Evolutionary conservation across 2,888 invertebrate genomes (phyloP).

Genomic region (Xylota sylvarum): DNA sequence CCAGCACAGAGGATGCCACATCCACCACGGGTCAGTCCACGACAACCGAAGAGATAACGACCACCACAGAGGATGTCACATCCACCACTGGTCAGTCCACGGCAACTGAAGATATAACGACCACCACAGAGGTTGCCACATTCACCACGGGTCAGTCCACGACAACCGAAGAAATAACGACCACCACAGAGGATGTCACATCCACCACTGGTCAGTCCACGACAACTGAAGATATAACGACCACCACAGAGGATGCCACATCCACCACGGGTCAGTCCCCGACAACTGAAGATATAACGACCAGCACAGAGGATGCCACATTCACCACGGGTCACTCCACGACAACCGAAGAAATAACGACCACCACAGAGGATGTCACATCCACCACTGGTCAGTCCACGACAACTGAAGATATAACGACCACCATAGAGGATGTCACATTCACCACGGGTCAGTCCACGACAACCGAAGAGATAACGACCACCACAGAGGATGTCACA

Average conservation of each 20-base stretch:
- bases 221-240: neutral
- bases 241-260: neutral
- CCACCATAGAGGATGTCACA: neutral
- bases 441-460: neutral
- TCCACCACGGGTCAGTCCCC: neutral
- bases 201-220: neutral
- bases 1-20: neutral
- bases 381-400: neutral
- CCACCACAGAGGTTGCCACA: neutral
- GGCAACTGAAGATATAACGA: neutral
- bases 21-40: neutral
- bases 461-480: neutral
- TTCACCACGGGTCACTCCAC: neutral
- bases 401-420: neutral
- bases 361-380: too few species aligned
- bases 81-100: neutral
- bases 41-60: too few species aligned
- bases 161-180: neutral
- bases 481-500: neutral
- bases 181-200: neutral
- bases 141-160: neutral
- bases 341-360: too few species aligned
- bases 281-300: neutral
- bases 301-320: neutral
- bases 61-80: too few species aligned